phyloP scores from a whole-genome alignment of 1,140 invertebrate species.

The Yoshiicerus persimilis region DNA sequence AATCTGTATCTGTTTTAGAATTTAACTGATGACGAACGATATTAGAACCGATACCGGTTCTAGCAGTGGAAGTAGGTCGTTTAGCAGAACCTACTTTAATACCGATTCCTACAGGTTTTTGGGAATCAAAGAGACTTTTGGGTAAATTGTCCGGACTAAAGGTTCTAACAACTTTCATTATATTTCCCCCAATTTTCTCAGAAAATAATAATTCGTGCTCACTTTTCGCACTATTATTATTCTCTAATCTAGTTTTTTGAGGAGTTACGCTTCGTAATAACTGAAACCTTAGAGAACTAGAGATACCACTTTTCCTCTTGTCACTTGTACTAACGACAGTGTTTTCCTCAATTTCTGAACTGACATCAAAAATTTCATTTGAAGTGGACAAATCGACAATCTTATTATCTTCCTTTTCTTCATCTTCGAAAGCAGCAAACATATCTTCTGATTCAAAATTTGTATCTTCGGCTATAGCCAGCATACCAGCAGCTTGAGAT shows the following conservation, averaged over 20 bases:
- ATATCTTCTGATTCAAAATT: slow-evolving; percentile 32
- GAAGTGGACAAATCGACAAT: background rate
- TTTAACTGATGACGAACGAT: slow-evolving; percentile 49
- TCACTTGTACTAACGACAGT: background rate
- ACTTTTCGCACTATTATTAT: background rate
- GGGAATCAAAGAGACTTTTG: background rate
- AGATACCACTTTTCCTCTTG: background rate
- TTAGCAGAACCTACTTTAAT: background rate
- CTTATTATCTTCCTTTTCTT: background rate
- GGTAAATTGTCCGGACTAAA: background rate
- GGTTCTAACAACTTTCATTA: slow-evolving; percentile 24
- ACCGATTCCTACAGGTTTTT: slow-evolving; percentile 13
- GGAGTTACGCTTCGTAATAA: background rate
- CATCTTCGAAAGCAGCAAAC: slow-evolving; percentile 8
- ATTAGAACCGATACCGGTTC: slow-evolving; percentile 57
- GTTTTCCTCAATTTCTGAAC: slow-evolving; percentile 6
- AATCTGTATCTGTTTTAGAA: background rate
- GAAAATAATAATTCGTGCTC: background rate
- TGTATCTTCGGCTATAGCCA: slow-evolving; percentile 19
- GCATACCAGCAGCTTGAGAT: background rate
- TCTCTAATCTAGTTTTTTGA: background rate
- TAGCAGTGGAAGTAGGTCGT: background rate
- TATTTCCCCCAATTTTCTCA: background rate
- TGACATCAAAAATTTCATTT: slow-evolving; percentile 21
- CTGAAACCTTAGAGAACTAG: background rate